These are phyloP conservation scores for Haliaeetus leucogaster DNA, from an alignment of 2,113 vertebrate species.

Conservation along the genomic window DNA sequence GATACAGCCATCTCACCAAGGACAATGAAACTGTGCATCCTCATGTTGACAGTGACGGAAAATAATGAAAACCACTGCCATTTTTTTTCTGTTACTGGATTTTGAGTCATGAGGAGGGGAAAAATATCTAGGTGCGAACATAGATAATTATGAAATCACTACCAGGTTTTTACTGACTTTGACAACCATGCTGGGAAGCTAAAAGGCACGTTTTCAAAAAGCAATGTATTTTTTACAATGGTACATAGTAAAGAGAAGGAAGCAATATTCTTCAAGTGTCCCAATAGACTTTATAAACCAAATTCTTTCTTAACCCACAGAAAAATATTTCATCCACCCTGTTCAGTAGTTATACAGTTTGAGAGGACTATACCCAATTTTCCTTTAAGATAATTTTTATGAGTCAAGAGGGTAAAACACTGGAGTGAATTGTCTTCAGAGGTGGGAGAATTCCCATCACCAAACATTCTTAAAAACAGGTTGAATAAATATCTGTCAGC, in stretches of 20 bases:
- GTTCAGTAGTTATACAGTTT: background rate
- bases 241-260: background rate
- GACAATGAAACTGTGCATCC: background rate
- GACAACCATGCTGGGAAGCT: background rate
- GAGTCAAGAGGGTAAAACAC: background rate
- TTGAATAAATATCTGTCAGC: background rate
- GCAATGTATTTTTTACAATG: background rate
- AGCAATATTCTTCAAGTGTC: background rate
- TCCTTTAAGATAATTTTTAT: background rate
- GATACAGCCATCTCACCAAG: background rate
- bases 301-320: background rate
- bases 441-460: background rate
- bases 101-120: background rate
- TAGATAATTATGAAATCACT: background rate
- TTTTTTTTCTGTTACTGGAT: background rate
- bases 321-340: background rate
- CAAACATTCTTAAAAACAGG: background rate
- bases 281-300: background rate
- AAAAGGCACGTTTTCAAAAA: background rate
- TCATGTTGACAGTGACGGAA: background rate
- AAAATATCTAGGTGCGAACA: background rate
- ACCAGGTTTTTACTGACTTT: background rate
- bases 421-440: background rate
- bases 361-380: background rate
- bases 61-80: background rate